Evolutionary conservation across 2,113 vertebrate species (phyloP).

Genomic region (Suncus etruscus): DNA sequence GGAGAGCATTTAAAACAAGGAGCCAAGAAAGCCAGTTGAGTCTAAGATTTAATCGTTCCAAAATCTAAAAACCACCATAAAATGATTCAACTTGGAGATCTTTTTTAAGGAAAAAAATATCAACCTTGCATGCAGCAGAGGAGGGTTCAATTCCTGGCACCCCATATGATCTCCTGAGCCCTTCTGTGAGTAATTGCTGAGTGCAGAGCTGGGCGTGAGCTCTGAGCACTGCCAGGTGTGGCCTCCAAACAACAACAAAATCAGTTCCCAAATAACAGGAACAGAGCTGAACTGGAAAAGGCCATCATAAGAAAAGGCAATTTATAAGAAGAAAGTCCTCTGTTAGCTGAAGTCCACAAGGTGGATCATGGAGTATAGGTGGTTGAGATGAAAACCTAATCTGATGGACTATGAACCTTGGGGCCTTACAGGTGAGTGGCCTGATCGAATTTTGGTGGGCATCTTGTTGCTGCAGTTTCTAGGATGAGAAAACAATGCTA

Average conservation of each 20-base stretch:
- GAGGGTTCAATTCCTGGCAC: too few species aligned
- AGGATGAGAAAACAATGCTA: not conserved
- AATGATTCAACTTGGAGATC: not conserved
- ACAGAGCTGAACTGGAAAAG: not conserved
- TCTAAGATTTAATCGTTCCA: not conserved
- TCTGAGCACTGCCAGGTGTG: too few species aligned
- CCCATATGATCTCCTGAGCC: too few species aligned
- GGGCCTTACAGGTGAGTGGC: not conserved
- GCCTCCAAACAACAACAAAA: too few species aligned
- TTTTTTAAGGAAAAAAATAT: not conserved
- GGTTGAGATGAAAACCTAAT: not conserved
- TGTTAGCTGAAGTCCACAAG: not conserved
- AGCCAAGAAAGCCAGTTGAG: not conserved
- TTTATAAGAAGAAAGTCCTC: not conserved
- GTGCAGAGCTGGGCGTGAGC: too few species aligned
- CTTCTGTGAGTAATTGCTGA: too few species aligned
- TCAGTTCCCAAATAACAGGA: not conserved
- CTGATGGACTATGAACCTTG: rapidly evolving
- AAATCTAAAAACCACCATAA: not conserved
- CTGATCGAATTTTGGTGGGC: too few species aligned
- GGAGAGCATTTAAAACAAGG: not conserved
- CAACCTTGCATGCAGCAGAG: too few species aligned
- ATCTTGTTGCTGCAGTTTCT: not conserved
- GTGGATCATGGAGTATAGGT: too few species aligned
- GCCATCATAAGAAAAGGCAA: too few species aligned